A percentile compares a stretch with the other conserved stretches of the same genome.
Evolutionary conservation across 2,888 invertebrate species (phyloP).

Genomic region (Mechanitis mazaeus): DNA sequence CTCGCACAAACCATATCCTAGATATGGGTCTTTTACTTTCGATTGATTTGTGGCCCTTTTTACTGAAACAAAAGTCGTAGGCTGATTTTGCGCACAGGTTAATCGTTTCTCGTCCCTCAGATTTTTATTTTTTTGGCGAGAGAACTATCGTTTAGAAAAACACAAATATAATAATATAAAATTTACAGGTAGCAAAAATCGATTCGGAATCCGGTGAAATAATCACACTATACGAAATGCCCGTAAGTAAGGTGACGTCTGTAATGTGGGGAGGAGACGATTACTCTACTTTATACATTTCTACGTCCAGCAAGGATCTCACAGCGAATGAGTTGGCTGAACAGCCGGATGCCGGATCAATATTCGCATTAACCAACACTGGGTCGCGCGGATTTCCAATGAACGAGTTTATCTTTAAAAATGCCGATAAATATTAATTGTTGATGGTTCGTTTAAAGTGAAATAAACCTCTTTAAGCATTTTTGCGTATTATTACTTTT

Average conservation of each 20-base stretch:
- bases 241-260: constrained; percentile 79
- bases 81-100: too few species aligned
- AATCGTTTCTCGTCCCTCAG: too few species aligned
- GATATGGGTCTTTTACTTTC: too few species aligned
- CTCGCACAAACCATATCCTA: too few species aligned
- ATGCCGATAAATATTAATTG: constrained; percentile 51
- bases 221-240: constrained; percentile 75
- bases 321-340: constrained; percentile 51
- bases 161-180: too few species aligned
- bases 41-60: too few species aligned
- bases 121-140: too few species aligned
- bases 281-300: constrained; percentile 80
- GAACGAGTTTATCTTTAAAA: constrained; percentile 55
- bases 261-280: constrained; percentile 82
- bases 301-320: constrained; percentile 70
- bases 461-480: neutral
- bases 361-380: constrained; percentile 66
- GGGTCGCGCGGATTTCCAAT: constrained; percentile 62
- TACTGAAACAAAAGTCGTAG: too few species aligned
- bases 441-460: neutral
- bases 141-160: too few species aligned
- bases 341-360: constrained; percentile 71
- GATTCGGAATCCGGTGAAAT: constrained; percentile 75
- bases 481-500: neutral
- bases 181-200: constrained; percentile 58